Evolutionary conservation across 2,113 vertebrate genomes (phyloP), one percentile per base, ranked within the genome.

Genomic region (Miniopterus natalensis): DNA sequence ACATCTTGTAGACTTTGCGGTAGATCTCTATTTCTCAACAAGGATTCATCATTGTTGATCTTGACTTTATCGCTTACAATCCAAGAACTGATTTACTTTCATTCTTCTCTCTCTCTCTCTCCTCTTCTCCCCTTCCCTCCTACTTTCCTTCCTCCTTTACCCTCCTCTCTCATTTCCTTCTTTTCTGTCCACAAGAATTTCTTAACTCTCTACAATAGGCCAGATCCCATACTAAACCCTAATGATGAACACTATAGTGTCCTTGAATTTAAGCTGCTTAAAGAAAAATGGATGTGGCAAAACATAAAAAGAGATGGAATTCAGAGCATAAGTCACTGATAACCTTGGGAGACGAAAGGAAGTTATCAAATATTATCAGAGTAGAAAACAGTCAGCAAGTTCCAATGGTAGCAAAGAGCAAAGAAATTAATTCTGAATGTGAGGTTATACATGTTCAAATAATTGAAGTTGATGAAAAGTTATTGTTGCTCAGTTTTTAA

Each of bases 341-440:
- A 86, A 71, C 13, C 20, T 51, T 63, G 5, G 3, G 10, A 63
- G 5, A 7, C 31, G 92, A 83, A 84, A 90, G 17, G 21, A 87
- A 5, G 7, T 9, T 53, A 36, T 45, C 88, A 89, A 86, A 68
- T 70, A 79, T 40, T 79, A 87, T 13, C 27, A 74, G 6, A 53
- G 71, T 31, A 40, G 71, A 81, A 63, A 63, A 45, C 95, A 78
- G 23, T 73, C 15, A 45, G 15, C 53, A 94, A 71, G 11, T 74
- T 85, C 88, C 59, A 49, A 15, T 75, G 15, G 13, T 14, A 70
- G 8, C 18, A 66, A 91, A 90, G 42, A 61, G 4, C 55, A 81
- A 93, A 84, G 14, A 84, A 84, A 77, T 77, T 20, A 65, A 68
- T 59, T 90, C 59, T 92, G 53, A 88, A 91, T 92, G 84, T 88